Percentiles rank a stretch among this genome's conserved stretches.
Conservation (phyloP, 2,888 invertebrate genomes). For the Escarpia spicata region DNA sequence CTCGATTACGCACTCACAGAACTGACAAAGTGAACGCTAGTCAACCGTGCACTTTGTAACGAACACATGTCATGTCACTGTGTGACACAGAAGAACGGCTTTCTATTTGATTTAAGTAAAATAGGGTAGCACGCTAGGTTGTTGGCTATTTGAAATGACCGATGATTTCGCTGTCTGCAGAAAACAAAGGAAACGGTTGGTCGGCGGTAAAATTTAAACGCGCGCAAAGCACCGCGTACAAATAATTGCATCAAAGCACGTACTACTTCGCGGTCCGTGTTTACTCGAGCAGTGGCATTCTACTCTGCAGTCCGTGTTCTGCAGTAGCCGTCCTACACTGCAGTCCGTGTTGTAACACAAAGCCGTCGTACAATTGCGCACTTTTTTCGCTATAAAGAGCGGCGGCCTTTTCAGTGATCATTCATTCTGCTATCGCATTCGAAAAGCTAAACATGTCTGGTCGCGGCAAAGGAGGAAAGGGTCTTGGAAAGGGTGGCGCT, state of each 20-base stretch:
- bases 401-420: background rate
- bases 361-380: background rate
- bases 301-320: slow-evolving; percentile 19
- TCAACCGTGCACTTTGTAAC: too few species aligned
- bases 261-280: slow-evolving; percentile 21
- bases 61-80: too few species aligned
- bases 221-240: background rate
- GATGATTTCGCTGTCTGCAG: too few species aligned
- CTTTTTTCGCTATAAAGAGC: background rate
- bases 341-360: background rate
- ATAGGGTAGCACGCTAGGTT: too few species aligned
- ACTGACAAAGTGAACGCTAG: too few species aligned
- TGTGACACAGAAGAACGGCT: too few species aligned
- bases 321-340: background rate
- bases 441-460: slow-evolving; percentile 70
- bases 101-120: too few species aligned
- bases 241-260: background rate
- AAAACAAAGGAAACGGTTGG: background rate
- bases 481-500: slow-evolving; percentile 82
- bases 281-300: background rate
- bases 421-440: background rate
- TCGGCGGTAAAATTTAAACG: slow-evolving; percentile 8
- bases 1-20: too few species aligned
- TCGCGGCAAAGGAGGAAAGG: slow-evolving; percentile 82
- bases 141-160: too few species aligned